Evolutionary conservation across 2,113 vertebrate species (phyloP), one percentile per base, ranked within the genome.

Genomic region (Ptyas mucosa): DNA sequence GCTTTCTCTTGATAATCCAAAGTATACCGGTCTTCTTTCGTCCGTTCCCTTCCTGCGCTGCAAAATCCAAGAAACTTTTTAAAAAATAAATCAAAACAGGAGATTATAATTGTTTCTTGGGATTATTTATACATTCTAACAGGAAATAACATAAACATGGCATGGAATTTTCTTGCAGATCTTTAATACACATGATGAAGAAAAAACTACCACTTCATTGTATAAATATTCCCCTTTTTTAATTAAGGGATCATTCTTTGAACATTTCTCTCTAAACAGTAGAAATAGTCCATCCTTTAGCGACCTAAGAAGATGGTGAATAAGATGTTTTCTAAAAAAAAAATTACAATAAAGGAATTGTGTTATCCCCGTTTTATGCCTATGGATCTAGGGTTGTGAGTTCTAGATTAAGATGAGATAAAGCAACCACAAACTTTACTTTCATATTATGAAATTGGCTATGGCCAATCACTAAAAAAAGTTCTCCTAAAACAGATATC

Each of bases 1-100:
- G 99, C 99, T 96, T 99, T 98, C 96, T 99, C 99, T 96, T 99
- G 99, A 95, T 98, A 99, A 92, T 99, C 99, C 97, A 99, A 97
- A 2, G 99, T 98, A 0, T 99, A 98, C 1, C 99, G 98, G 94
- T 99, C 99, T 0, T 97, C 98, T 93, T 99, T 99, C 96, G 98
- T 99, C 95, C 99, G 97, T 96, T 99, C 99, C 95, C 99, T 99
- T 8, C 98, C 99, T 2, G 99, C 98, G 96, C 99, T 99, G 96
- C 89, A 96, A 61, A 97, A 96, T 89, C 53, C 95, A 96, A 95
- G 69, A 95, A 90, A 7, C 89, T 14, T 85, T 86, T 58, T 21
- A 26, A 69, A 34, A 69, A 34, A 7, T 10, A 24, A 89, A 21
- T 89, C 29, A 29, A 11, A n/a, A 39, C 0, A 49, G 0, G 0